phyloP scores from a whole-genome alignment of 2,113 vertebrate species.

The Elephantulus edwardii region DNA sequence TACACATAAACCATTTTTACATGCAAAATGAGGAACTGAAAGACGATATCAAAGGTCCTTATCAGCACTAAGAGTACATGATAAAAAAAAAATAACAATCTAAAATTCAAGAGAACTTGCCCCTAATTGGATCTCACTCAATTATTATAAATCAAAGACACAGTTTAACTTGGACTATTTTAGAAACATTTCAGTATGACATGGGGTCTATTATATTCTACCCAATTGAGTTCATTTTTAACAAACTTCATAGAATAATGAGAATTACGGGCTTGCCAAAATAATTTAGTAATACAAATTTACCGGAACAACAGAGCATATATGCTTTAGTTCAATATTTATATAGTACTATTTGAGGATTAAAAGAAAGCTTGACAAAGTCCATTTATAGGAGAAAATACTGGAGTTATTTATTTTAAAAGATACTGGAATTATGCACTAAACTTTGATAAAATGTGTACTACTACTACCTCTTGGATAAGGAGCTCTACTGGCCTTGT shows the following conservation, averaged over 20 bases:
- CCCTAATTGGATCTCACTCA: background rate
- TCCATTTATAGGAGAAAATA: background rate
- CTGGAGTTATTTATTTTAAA: background rate
- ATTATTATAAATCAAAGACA: background rate
- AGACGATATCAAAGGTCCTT: background rate
- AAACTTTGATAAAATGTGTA: too few relatives aligned
- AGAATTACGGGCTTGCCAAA: background rate
- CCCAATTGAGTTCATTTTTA: too few relatives aligned
- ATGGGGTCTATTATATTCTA: background rate
- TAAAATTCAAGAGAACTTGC: background rate
- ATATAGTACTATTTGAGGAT: background rate
- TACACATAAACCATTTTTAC: conserved; percentile 24
- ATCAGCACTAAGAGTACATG: background rate
- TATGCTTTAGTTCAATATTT: background rate
- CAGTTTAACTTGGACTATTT: background rate
- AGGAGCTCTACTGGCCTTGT: too few relatives aligned
- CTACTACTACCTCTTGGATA: too few relatives aligned
- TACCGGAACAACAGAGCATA: background rate
- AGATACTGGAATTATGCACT: too few relatives aligned
- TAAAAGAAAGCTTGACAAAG: conserved; percentile 21
- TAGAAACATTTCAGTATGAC: background rate
- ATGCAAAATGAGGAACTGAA: background rate
- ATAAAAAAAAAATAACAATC: background rate
- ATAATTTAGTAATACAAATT: conserved; percentile 17
- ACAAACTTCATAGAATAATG: too few relatives aligned